These are phyloP conservation scores for Neelides folsomi DNA, from an alignment of 2,888 invertebrate species.

Conservation along the genomic window DNA sequence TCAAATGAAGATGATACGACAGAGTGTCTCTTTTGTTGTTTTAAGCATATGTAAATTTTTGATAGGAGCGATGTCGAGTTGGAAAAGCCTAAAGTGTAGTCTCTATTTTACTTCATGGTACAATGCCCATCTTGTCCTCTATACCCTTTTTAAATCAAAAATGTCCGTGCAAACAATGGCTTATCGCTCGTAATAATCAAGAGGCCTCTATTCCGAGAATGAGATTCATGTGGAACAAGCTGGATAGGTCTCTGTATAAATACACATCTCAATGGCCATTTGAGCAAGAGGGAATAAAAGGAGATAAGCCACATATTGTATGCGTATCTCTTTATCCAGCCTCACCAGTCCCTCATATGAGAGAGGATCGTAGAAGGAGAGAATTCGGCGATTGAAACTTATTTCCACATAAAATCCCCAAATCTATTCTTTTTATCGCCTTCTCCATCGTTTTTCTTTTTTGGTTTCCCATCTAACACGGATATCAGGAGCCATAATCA, in stretches of 20 bases:
- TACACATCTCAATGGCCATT: too few relatives aligned
- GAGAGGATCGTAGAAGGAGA: not conserved
- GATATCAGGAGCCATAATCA: too few relatives aligned
- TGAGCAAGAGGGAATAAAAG: not conserved
- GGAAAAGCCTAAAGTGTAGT: not conserved
- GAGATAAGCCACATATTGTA: not conserved
- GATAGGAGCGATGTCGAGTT: too few relatives aligned
- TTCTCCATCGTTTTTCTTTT: too few relatives aligned
- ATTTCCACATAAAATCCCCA: not conserved
- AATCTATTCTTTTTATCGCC: too few relatives aligned
- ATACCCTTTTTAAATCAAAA: slow-evolving; percentile 21
- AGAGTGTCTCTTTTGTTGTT: too few relatives aligned
- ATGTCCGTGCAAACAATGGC: slow-evolving; percentile 27
- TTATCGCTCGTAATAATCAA: slow-evolving; percentile 20
- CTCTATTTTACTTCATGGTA: slow-evolving; percentile 27
- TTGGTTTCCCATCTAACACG: too few relatives aligned
- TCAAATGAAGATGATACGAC: too few relatives aligned
- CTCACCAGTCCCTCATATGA: too few relatives aligned
- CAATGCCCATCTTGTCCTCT: slow-evolving; percentile 26
- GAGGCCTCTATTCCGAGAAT: slow-evolving; percentile 9
- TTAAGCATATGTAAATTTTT: too few relatives aligned
- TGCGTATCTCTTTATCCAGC: not conserved
- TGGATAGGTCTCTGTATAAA: too few relatives aligned
- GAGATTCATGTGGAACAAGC: slow-evolving; percentile 1
- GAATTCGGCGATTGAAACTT: slow-evolving; percentile 1